phyloP scores from a whole-genome alignment of 2,888 invertebrate genomes.

The Lucinisca nassula region DNA sequence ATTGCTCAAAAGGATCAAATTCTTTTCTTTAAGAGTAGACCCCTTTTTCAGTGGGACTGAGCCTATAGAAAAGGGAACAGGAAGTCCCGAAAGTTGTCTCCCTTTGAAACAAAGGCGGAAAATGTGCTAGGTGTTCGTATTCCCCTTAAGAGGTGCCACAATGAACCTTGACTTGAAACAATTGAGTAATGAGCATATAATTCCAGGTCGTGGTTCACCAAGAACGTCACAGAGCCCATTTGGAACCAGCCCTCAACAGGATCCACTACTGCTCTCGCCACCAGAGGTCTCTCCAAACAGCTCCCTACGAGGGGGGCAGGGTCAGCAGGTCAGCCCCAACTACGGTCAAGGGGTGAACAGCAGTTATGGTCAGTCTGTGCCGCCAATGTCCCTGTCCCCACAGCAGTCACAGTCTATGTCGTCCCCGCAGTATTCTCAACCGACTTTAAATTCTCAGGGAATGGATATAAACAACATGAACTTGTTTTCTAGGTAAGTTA shows the following conservation, averaged over 20 bases:
- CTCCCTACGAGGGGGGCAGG: constrained; percentile 71
- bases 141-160: too few relatives aligned
- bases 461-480: constrained; percentile 69
- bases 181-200: too few relatives aligned
- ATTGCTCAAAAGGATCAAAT: too few relatives aligned
- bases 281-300: constrained; percentile 79
- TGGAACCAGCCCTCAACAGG: constrained; percentile 79
- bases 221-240: constrained; percentile 82
- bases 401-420: constrained; percentile 27
- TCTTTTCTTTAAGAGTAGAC: too few relatives aligned
- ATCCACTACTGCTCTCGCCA: constrained; percentile 84
- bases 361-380: constrained; percentile 17
- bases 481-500: constrained; percentile 71
- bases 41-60: too few relatives aligned
- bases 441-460: constrained; percentile 56
- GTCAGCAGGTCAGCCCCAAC: constrained; percentile 78
- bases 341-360: constrained; percentile 72
- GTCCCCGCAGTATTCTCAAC: constrained; percentile 57
- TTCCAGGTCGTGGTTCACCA: constrained; percentile 81
- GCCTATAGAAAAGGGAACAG: too few relatives aligned
- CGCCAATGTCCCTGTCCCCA: constrained; percentile 40
- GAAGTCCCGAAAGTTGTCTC: too few relatives aligned
- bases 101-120: too few relatives aligned
- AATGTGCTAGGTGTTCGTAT: too few relatives aligned
- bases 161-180: too few relatives aligned